Percentiles rank a stretch among this genome's conserved stretches.
Evolutionary conservation across 2,797 vertebrate genomes (phyloP).

Genomic region (Huso huso): DNA sequence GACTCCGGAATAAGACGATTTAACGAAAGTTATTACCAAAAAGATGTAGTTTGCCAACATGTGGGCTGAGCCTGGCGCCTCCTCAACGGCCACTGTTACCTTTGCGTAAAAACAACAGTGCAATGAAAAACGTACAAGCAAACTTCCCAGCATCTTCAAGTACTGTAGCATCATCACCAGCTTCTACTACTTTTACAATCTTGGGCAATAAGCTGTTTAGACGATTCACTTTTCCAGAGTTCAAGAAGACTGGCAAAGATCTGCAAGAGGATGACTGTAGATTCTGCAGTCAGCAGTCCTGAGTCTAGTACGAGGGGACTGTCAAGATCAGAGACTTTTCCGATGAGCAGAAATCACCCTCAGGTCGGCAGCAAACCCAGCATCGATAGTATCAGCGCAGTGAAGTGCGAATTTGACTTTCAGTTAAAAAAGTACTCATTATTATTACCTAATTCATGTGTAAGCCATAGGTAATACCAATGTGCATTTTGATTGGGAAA

Average conservation of each 20-base stretch:
- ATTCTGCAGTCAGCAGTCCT: background rate
- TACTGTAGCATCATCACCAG: background rate
- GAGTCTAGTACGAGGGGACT: constrained; percentile 21
- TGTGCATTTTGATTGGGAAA: too few species aligned
- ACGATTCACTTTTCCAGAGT: constrained; percentile 55
- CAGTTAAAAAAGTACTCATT: constrained; percentile 29
- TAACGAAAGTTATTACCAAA: constrained; percentile 52
- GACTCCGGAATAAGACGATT: constrained; percentile 32
- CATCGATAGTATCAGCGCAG: constrained; percentile 62
- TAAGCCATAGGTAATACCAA: too few species aligned
- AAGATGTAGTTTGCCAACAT: constrained; percentile 52
- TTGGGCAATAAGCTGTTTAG: constrained; percentile 50
- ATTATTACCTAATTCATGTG: background rate
- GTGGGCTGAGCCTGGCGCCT: constrained; percentile 34
- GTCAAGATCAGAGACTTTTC: constrained; percentile 53
- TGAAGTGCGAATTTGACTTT: constrained; percentile 63
- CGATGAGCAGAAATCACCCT: constrained; percentile 34
- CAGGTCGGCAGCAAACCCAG: constrained; percentile 53
- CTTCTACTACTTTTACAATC: constrained; percentile 31
- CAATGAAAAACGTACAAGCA: constrained; percentile 15
- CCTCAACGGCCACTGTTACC: constrained; percentile 33
- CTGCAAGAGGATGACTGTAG: constrained; percentile 2
- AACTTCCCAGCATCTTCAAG: constrained; percentile 15
- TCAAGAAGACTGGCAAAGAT: constrained; percentile 35
- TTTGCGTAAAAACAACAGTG: constrained; percentile 35